Conservation (phyloP, 2,888 invertebrate genomes). For the Gisinianus flammeolus region DNA sequence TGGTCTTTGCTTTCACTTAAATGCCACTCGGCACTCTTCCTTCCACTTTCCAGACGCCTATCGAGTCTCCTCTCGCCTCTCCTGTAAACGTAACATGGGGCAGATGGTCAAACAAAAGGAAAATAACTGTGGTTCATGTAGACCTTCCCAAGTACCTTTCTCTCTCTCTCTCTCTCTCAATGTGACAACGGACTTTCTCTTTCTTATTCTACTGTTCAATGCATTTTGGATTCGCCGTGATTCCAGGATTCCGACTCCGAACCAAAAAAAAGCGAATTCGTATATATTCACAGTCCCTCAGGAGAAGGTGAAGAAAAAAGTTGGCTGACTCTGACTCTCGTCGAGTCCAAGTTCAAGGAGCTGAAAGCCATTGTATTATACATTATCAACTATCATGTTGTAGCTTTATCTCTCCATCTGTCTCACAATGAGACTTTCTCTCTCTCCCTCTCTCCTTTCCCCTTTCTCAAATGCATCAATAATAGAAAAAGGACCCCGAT, state of each 20-base stretch:
- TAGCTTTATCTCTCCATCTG: neutral
- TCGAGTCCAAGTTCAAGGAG: too few relatives aligned
- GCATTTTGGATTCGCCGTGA: neutral
- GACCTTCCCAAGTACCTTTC: constrained; percentile 30
- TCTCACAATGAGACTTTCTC: neutral
- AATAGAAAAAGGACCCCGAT: constrained; percentile 5
- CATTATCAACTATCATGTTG: neutral
- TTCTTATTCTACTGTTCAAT: constrained; percentile 3
- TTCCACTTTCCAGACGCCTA: constrained; percentile 22
- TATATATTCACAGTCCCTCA: constrained; percentile 29
- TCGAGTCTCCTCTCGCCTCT: constrained; percentile 9
- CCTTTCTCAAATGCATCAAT: neutral
- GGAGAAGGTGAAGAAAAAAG: neutral
- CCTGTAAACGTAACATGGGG: neutral
- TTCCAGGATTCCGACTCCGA: neutral
- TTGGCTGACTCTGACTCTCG: neutral
- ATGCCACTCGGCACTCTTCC: constrained; percentile 26
- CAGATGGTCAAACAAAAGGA: constrained; percentile 34
- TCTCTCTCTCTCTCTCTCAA: constrained; percentile 11
- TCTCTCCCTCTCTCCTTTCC: neutral
- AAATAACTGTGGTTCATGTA: constrained; percentile 36
- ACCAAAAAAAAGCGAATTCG: neutral
- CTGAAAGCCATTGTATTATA: neutral
- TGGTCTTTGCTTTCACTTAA: constrained; percentile 32
- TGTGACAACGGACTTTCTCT: constrained; percentile 19